These are phyloP conservation scores for Tachina lurida DNA, from an alignment of 2,888 invertebrate genomes.

Conservation along the genomic window DNA sequence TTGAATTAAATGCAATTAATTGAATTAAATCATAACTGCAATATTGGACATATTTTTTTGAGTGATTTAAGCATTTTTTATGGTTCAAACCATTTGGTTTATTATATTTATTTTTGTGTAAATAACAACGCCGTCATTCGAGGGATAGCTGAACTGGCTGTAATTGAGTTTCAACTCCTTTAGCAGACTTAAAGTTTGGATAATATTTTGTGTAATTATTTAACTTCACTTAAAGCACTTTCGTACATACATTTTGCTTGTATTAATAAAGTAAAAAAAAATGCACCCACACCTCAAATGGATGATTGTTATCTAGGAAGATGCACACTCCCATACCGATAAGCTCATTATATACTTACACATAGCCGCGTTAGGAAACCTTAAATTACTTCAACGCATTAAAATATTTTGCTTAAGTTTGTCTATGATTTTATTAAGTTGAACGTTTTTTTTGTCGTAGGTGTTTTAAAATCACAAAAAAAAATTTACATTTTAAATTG, in stretches of 20 bases:
- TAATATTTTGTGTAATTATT: background rate
- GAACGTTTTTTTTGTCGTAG: slow-evolving; percentile 47
- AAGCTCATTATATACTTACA: background rate
- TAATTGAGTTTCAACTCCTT: background rate
- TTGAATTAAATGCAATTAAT: too few species aligned
- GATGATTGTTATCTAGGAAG: background rate
- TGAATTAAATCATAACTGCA: too few species aligned
- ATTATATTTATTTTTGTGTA: too few species aligned
- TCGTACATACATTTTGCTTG: background rate
- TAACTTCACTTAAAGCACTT: background rate
- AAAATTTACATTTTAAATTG: slow-evolving; percentile 65
- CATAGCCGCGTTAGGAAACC: slow-evolving; percentile 37
- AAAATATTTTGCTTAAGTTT: slow-evolving; percentile 22
- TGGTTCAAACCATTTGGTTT: too few species aligned
- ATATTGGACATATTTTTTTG: too few species aligned
- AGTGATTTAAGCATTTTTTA: too few species aligned
- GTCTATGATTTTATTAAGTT: background rate
- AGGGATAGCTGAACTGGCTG: background rate
- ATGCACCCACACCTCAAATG: slow-evolving; percentile 30
- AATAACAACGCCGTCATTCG: too few species aligned
- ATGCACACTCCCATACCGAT: background rate
- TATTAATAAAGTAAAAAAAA: slow-evolving; percentile 1
- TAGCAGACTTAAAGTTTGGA: background rate
- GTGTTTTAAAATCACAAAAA: slow-evolving; percentile 38
- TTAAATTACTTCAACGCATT: slow-evolving; percentile 9